Percentiles rank a stretch among this genome's conserved stretches.
Conservation (phyloP, 1,140 invertebrate genomes). For the Zaprionus vittiger region DNA sequence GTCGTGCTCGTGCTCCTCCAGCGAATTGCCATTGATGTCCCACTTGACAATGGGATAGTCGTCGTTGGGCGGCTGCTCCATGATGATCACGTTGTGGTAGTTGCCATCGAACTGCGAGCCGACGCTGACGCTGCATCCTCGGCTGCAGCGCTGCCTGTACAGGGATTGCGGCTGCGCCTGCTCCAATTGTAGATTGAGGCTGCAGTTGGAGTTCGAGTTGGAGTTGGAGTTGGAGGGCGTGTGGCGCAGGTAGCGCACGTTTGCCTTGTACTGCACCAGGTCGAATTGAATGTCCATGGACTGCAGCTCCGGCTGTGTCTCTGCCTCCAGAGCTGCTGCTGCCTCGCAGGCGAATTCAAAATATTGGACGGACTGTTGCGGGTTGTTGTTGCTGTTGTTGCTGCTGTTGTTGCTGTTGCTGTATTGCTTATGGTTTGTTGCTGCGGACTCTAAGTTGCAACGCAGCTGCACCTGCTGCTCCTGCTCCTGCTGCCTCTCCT, state of each 20-base stretch:
- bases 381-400: conserved; percentile 23
- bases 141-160: conserved; percentile 12
- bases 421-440: conserved; percentile 51
- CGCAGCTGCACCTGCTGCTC: conserved; percentile 21
- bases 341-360: conserved; percentile 48
- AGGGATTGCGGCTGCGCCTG: conserved; percentile 8
- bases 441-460: conserved; percentile 6
- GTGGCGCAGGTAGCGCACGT: conserved; percentile 76
- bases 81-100: conserved; percentile 72
- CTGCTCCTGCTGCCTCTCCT: conserved; percentile 20
- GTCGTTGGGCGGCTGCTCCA: conserved; percentile 67
- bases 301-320: conserved; percentile 22
- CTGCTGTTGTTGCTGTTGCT: conserved; percentile 19
- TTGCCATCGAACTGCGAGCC: conserved; percentile 73
- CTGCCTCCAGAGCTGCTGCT: conserved; percentile 4
- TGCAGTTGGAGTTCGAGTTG: conserved; percentile 65
- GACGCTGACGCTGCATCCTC: conserved; percentile 63
- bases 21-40: conserved; percentile 81
- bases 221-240: conserved; percentile 73
- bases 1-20: conserved; percentile 55
- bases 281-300: conserved; percentile 61
- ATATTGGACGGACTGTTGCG: conserved; percentile 35
- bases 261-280: conserved; percentile 69
- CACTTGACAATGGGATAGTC: conserved; percentile 75
- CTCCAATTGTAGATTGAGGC: conserved; percentile 58